These are phyloP conservation scores for Sebastes paucispinis DNA, from an alignment of 2,797 vertebrate genomes.

Conservation along the genomic window DNA sequence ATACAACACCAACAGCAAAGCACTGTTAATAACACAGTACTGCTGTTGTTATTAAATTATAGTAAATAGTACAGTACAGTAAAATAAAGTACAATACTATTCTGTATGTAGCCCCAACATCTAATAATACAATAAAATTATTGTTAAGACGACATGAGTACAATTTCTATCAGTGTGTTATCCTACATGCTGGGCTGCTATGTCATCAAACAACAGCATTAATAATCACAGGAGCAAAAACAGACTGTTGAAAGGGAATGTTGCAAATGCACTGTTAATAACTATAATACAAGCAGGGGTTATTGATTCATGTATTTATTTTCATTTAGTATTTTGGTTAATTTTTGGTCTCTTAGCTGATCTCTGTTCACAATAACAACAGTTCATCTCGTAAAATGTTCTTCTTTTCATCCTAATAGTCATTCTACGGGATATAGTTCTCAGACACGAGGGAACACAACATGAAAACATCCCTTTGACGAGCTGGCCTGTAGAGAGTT, in stretches of 20 bases:
- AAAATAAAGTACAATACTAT: too few relatives aligned
- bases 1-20: neutral
- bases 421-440: neutral
- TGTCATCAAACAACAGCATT: neutral
- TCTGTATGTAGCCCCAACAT: fast-evolving
- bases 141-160: neutral
- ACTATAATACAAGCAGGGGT: too few relatives aligned
- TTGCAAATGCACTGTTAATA: neutral
- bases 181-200: neutral
- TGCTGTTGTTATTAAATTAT: neutral
- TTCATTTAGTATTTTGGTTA: too few relatives aligned
- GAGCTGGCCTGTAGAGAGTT: neutral
- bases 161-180: neutral
- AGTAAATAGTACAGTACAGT: neutral
- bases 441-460: neutral
- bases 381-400: too few relatives aligned
- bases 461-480: neutral
- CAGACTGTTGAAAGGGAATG: neutral
- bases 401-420: too few relatives aligned
- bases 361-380: too few relatives aligned
- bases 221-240: neutral
- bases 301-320: too few relatives aligned
- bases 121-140: neutral
- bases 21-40: neutral
- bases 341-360: too few relatives aligned